Conservation (phyloP, 2,888 invertebrate species). For the Acanthosepion lycidas region DNA sequence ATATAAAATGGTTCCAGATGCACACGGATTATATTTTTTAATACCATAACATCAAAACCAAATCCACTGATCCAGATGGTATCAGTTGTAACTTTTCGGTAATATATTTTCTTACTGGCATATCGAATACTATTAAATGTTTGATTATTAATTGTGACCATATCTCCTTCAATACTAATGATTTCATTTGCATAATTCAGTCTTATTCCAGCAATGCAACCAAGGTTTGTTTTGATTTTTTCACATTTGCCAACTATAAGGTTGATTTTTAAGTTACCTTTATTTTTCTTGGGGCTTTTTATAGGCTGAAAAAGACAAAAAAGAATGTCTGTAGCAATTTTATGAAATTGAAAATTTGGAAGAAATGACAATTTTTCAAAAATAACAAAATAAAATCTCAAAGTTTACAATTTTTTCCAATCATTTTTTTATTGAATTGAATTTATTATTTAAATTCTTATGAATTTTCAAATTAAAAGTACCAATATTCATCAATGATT, state of each 20-base stretch:
- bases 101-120: constrained; percentile 3
- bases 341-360: background rate
- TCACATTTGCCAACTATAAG: background rate
- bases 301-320: constrained; percentile 18
- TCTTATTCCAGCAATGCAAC: background rate
- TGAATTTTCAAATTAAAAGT: background rate
- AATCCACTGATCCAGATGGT: background rate
- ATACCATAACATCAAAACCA: background rate
- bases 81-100: constrained; percentile 33
- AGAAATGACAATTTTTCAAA: background rate
- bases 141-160: background rate
- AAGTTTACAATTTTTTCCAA: no score
- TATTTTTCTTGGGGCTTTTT: background rate
- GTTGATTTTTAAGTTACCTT: background rate
- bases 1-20: background rate
- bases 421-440: background rate
- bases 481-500: background rate
- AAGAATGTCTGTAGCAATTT: background rate
- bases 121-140: background rate
- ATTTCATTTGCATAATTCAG: background rate
- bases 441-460: background rate
- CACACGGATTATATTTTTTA: background rate
- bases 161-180: background rate
- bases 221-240: background rate
- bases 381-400: background rate